Evolutionary conservation across 2,113 vertebrate species (phyloP), one percentile per base, ranked within the genome.

Genomic region (Spheniscus mendiculus): DNA sequence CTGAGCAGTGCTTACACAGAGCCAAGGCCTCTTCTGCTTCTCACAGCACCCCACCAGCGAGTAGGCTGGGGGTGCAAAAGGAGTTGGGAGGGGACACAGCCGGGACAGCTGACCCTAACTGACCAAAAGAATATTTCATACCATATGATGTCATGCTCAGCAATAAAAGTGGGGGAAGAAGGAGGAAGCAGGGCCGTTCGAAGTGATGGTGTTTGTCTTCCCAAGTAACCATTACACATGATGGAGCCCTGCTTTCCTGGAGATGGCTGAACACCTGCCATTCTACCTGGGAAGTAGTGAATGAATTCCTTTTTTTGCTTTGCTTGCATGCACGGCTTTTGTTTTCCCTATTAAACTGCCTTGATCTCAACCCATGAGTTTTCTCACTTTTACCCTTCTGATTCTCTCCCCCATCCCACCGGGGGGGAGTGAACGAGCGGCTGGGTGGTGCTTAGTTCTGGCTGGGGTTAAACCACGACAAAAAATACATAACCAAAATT

Each of bases 191-290:
- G 55, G 32, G 11, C 9, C 2, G 10, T 55, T 55, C 16, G 2
- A 10, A 55, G 53, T 55, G 27, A 55, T 30, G 53, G 6, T 1
- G 29, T 32, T 83, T 65, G 27, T 16, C 50, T 84, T 16, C 18
- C 4, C 25, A 66, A 36, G 21, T 19, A 7, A 20, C 32, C 0
- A 0, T 20, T n/a, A 34, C 1, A 0, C 2, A 1, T 22, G 7
- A 30, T n/a, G 38, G 9, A 83, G 18, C 10, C 14, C 49, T 49
- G 26, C 22, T 30, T 1, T 42, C 17, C 15, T 58, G 18, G 23
- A 12, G 36, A 25, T 56, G 14, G n/a, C 20, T 89, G 56, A 86
- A 50, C 32, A 56, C 5, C n/a, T 40, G 25, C 15, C 40, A 40
- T 40, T 11, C 40, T 40, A 40, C 40, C 40, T 22, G 10, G 29